Base-by-base conservation (phyloP, 92 coral and sea anemone genomes). In the Epizoanthus fatuus region DNA sequence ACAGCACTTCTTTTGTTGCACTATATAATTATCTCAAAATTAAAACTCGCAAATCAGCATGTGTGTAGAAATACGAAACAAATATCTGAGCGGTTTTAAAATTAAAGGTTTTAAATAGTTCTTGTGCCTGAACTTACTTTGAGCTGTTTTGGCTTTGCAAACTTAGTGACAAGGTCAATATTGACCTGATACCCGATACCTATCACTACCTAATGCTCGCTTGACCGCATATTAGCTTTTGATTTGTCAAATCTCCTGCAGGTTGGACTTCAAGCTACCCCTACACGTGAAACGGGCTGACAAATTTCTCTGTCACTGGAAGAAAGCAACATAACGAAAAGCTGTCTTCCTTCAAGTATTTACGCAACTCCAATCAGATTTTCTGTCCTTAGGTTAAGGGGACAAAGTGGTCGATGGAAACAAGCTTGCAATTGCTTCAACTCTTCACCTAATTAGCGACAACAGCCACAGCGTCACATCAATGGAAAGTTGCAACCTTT, bases 361-460 rank as follows among this genome's bases (percentile, higher is more conserved):
- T 13, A 37, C 32, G 37, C 16, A 4, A 17, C 37, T 38, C 53
- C 58, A 55, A 39, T 13, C 16, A 53, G 20, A 66, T 66, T 75
- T 16, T 35, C 63, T 75, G 49, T 56, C 35, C 10, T n/a, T n/a
- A n/a, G n/a, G n/a, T n/a, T 49, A 49, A 9, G 58, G 29, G 81
- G 44, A 75, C 56, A 57, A 35, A 37, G 45, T 13, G 63, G 19
- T 55, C 57, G 47, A 56, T 39, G 42, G 9, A 11, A 16, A 74
- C 42, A 74, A 25, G 49, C 16, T 69, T 70, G n/a, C n/a, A n/a
- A n/a, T n/a, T n/a, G 58, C 14, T 14, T 15, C 60, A 52, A 54
- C 63, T 74, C 63, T 15, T 56, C 81, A 75, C 81, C 81, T 55
- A 75, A 75, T 75, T 75, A 75, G 65, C 51, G 58, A 37, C n/a